Evolutionary conservation across 2,797 vertebrate species (phyloP).

Genomic region (Heterohyrax brucei): DNA sequence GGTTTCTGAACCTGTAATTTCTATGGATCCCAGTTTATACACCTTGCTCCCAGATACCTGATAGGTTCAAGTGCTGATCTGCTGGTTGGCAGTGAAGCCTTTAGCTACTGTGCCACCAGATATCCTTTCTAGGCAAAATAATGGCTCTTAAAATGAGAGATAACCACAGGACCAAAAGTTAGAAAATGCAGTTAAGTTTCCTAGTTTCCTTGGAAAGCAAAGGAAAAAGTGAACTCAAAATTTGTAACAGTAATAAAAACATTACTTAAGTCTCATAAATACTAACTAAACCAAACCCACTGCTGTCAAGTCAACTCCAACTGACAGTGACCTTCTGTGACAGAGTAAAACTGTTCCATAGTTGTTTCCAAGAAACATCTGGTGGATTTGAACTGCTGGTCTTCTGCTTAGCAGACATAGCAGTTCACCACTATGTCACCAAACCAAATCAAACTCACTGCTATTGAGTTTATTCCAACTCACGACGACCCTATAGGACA

Average conservation of each 20-base stretch:
- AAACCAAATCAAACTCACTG: too few species aligned
- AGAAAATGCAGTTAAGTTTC: neutral
- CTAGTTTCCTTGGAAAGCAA: neutral
- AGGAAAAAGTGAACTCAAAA: neutral
- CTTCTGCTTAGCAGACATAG: too few species aligned
- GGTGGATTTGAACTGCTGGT: too few species aligned
- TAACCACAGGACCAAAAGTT: neutral
- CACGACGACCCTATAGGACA: too few species aligned
- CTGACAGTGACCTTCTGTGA: too few species aligned
- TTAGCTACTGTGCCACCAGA: neutral
- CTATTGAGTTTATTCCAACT: too few species aligned
- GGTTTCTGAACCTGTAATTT: neutral
- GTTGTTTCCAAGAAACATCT: too few species aligned
- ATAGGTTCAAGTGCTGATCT: neutral
- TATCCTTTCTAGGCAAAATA: conserved; percentile 10
- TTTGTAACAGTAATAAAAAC: neutral
- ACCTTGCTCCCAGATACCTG: neutral
- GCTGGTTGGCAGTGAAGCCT: neutral
- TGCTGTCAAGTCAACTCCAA: too few species aligned
- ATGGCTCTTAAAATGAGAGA: neutral
- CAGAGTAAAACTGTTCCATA: too few species aligned
- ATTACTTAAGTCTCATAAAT: neutral
- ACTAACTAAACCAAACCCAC: too few species aligned
- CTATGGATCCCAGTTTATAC: neutral
- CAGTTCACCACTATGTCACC: too few species aligned